Evolutionary conservation across 2,113 vertebrate genomes (phyloP).

Genomic region (Pholis gunnellus): DNA sequence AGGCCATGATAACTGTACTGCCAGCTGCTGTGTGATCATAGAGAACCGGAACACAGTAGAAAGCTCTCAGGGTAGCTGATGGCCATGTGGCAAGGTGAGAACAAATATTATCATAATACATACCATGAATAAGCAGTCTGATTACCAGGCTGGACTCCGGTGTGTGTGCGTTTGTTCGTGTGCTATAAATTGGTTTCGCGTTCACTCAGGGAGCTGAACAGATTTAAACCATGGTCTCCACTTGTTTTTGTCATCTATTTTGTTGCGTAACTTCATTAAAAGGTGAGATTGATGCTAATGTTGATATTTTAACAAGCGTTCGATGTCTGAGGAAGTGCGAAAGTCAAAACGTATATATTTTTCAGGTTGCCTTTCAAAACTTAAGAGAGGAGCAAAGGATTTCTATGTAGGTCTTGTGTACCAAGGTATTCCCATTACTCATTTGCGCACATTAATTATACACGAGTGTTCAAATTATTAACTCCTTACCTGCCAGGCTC

Average conservation of each 20-base stretch:
- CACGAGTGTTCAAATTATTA: not conserved
- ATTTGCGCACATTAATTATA: not conserved
- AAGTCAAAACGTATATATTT: not conserved
- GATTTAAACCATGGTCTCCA: constrained; percentile 16
- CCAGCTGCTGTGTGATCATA: not conserved
- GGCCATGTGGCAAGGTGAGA: not conserved
- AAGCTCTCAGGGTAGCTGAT: constrained; percentile 29
- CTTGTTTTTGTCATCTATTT: constrained; percentile 18
- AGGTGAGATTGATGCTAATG: not conserved
- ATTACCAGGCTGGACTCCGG: not conserved
- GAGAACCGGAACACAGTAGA: not conserved
- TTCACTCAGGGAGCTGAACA: constrained; percentile 1
- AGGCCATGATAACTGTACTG: not conserved
- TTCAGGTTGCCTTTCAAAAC: not conserved
- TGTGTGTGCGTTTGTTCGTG: not conserved
- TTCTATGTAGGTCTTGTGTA: not conserved
- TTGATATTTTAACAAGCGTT: constrained; percentile 22
- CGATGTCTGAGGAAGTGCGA: constrained; percentile 1
- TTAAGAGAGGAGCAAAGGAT: not conserved
- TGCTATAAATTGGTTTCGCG: constrained; percentile 12
- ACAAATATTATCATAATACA: constrained; percentile 27
- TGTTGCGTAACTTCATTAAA: constrained; percentile 18
- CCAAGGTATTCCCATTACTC: not conserved
- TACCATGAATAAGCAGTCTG: constrained; percentile 18
- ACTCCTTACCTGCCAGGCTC: not conserved